A percentile compares a stretch with the other conserved stretches of the same genome.
Conservation (phyloP, 2,797 vertebrate genomes). For the Aselliscus stoliczkanus region DNA sequence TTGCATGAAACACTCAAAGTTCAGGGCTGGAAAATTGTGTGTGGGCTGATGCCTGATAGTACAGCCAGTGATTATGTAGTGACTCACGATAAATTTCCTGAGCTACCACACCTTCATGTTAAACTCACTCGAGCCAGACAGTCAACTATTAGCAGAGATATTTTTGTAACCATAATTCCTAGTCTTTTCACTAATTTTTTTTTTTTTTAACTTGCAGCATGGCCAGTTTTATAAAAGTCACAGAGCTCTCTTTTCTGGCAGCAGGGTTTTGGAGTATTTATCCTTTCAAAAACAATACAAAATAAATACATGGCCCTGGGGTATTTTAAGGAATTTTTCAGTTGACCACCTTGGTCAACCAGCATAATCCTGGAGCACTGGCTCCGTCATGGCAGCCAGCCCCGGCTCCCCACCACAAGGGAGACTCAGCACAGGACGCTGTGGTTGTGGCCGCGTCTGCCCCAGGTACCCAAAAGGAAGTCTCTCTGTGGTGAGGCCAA, state of each 20-base stretch:
- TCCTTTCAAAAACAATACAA: constrained; percentile 57
- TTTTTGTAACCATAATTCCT: constrained; percentile 69
- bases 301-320: constrained; percentile 52
- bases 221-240: constrained; percentile 52
- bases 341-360: constrained; percentile 64
- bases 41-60: constrained; percentile 82
- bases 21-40: constrained; percentile 82
- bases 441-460: constrained; percentile 56
- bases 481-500: constrained; percentile 49
- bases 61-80: constrained; percentile 80
- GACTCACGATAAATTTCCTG: constrained; percentile 84
- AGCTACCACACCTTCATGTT: constrained; percentile 83
- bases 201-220: constrained; percentile 38
- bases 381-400: constrained; percentile 56
- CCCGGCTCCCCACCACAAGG: constrained; percentile 54
- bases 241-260: constrained; percentile 32
- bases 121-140: constrained; percentile 81
- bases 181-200: constrained; percentile 60
- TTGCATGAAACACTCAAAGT: constrained; percentile 79
- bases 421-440: constrained; percentile 45
- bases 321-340: constrained; percentile 68
- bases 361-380: constrained; percentile 45
- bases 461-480: constrained; percentile 66
- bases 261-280: constrained; percentile 41
- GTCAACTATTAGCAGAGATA: constrained; percentile 74